Evolutionary conservation across 2,797 vertebrate genomes (phyloP).

Genomic region (Sebastes iracundus): DNA sequence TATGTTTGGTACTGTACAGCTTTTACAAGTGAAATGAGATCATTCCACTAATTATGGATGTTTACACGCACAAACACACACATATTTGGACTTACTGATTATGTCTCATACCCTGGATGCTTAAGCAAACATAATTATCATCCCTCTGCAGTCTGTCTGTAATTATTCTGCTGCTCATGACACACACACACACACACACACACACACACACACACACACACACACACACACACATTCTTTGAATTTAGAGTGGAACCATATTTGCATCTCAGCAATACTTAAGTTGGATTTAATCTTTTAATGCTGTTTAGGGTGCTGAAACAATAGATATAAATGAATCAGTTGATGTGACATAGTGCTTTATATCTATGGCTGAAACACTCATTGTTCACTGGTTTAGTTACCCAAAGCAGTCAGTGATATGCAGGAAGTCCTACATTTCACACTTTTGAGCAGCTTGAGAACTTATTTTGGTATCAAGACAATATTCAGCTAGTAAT

Average conservation of each 20-base stretch:
- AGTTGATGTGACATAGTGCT: too few relatives aligned
- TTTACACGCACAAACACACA: background rate
- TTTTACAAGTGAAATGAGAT: background rate
- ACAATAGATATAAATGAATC: too few relatives aligned
- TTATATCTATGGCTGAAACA: background rate
- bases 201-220: background rate
- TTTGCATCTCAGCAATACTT: background rate
- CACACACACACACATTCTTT: too few relatives aligned
- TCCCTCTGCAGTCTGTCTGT: constrained; percentile 34
- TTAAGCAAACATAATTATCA: constrained; percentile 35
- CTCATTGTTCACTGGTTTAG: background rate
- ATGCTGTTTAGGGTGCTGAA: background rate
- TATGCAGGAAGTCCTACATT: background rate
- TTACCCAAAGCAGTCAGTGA: background rate
- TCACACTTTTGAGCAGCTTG: background rate
- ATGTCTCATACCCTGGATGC: constrained; percentile 1
- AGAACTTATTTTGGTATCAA: background rate
- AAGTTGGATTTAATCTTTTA: background rate
- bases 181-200: background rate
- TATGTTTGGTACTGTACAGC: background rate
- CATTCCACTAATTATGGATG: background rate
- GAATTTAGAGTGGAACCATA: background rate
- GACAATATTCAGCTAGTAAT: background rate
- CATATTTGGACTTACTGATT: background rate
- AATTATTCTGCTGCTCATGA: constrained; percentile 30